Conservation (phyloP, 2,797 vertebrate species). For the Iguana delicatissima region DNA sequence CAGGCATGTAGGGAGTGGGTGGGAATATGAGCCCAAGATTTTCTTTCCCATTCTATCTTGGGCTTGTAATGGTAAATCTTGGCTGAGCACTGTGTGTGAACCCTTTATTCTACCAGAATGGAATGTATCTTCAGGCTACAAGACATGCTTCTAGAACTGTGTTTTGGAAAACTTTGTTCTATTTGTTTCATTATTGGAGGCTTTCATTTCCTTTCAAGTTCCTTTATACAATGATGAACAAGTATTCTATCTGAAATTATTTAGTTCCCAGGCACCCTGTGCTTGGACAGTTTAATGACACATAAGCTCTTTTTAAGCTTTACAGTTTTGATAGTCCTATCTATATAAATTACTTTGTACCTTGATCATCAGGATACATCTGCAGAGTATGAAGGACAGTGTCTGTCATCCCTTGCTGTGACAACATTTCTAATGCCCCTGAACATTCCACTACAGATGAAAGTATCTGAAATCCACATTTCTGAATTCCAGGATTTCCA, state of each 20-base stretch:
- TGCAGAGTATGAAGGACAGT: conserved; percentile 91
- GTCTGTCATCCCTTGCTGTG: conserved; percentile 91
- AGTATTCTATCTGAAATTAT: neutral
- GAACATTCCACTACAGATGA: conserved; percentile 86
- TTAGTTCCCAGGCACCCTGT: neutral
- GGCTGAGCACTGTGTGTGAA: neutral
- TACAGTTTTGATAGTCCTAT: neutral
- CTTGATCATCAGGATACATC: conserved; percentile 91
- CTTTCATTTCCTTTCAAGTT: neutral
- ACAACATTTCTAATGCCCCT: conserved; percentile 88
- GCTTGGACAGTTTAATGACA: neutral
- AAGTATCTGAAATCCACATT: conserved; percentile 88
- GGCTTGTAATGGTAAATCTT: neutral
- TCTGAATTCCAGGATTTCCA: conserved; percentile 87
- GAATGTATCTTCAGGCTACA: neutral
- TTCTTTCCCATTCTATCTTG: neutral
- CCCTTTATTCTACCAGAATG: neutral
- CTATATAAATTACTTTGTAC: conserved; percentile 73
- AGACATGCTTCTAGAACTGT: neutral
- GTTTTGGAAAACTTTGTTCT: neutral
- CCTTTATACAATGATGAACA: neutral
- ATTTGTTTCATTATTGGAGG: neutral
- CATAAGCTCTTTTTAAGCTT: neutral
- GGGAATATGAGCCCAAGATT: neutral
- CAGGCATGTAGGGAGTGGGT: neutral